Percentiles rank a stretch among this genome's conserved stretches.
Conservation (phyloP, 2,797 vertebrate genomes). For the Phrynocephalus guinanensis region DNA sequence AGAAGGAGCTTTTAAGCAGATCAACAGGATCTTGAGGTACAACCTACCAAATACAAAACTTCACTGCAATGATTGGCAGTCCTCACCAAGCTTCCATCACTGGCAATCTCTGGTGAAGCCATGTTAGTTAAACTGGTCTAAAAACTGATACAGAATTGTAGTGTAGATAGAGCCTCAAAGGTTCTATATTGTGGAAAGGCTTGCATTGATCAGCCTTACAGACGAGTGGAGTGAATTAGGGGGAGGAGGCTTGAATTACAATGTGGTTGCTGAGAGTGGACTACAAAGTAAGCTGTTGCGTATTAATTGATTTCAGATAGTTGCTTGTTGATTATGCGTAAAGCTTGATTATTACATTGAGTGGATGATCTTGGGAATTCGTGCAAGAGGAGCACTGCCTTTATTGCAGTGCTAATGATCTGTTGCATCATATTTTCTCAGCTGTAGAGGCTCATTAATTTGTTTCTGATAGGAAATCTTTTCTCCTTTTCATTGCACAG, state of each 20-base stretch:
- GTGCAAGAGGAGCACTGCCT: conserved; percentile 27
- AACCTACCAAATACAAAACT: neutral
- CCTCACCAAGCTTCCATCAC: neutral
- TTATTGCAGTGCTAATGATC: conserved; percentile 60
- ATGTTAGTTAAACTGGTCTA: neutral
- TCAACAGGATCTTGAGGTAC: no score
- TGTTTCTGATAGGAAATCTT: conserved; percentile 50
- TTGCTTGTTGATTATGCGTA: conserved; percentile 47
- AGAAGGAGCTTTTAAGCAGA: no score
- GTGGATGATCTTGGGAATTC: conserved; percentile 24
- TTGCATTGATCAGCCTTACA: neutral
- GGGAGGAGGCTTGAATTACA: conserved; percentile 14
- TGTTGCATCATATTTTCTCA: conserved; percentile 44
- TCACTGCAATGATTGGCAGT: neutral
- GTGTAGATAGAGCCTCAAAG: neutral
- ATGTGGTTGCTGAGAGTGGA: conserved; percentile 30
- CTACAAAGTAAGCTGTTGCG: conserved; percentile 40
- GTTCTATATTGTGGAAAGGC: neutral
- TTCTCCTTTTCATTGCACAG: conserved; percentile 44
- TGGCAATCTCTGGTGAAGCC: neutral
- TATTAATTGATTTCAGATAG: conserved; percentile 47
- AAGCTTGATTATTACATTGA: conserved; percentile 55
- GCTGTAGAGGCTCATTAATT: conserved; percentile 47
- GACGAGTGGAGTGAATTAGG: neutral
- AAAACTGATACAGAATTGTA: neutral